Conservation (phyloP, 1,140 invertebrate genomes). For the Helicoverpa zea region DNA sequence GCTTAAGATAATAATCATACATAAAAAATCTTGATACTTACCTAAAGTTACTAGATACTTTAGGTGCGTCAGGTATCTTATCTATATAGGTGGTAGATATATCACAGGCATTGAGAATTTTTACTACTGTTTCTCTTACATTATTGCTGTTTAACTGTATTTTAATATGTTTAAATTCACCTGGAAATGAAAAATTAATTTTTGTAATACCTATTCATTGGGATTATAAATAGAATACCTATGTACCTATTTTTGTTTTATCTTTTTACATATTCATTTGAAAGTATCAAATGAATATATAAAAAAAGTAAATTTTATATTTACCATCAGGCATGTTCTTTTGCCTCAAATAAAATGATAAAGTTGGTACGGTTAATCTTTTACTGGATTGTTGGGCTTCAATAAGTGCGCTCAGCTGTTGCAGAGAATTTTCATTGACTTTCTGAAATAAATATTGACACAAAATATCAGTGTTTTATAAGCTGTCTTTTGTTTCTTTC, state of each 20-base stretch:
- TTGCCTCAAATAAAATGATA: conserved; percentile 93
- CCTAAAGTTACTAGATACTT: conserved; percentile 60
- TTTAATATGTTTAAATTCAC: conserved; percentile 91
- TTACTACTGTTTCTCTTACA: conserved; percentile 91
- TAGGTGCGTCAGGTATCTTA: conserved; percentile 86
- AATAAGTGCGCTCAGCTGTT: conserved; percentile 94
- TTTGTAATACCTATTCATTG: neutral
- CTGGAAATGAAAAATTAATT: conserved; percentile 72
- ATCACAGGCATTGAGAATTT: conserved; percentile 93
- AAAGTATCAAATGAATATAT: no score
- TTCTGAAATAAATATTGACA: conserved; percentile 85
- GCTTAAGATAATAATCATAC: conserved; percentile 17
- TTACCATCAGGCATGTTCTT: conserved; percentile 88
- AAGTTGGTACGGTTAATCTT: conserved; percentile 87
- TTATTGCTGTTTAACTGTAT: conserved; percentile 90
- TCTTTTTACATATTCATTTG: no score
- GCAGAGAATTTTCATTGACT: conserved; percentile 96
- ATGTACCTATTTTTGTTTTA: no score
- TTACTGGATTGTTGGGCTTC: conserved; percentile 90
- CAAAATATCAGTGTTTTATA: no score
- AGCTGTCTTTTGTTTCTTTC: no score
- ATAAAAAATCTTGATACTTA: conserved; percentile 50
- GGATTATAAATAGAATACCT: neutral
- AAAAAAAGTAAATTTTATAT: no score
- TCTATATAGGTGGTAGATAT: conserved; percentile 94